Evolutionary conservation across 2,888 invertebrate genomes (phyloP), one percentile per base, ranked within the genome.

Genomic region (Cephalotes varians): DNA sequence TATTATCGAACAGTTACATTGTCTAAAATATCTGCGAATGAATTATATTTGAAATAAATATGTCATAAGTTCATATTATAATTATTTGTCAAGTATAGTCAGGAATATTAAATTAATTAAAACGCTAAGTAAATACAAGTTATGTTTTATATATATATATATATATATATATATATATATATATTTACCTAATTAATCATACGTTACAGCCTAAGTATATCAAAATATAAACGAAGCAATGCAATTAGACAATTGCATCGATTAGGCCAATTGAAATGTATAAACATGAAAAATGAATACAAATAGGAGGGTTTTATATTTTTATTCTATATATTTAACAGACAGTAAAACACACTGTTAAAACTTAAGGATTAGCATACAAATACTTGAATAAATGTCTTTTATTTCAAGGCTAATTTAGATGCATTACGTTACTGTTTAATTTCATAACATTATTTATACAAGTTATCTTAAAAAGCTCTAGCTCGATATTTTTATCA

Each of bases 291-390:
- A 72, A 83, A 81, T 82, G 79, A 88, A 74, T 76, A 64, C 76
- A 28, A 58, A 37, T 65, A 82, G 64, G 12, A 31, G 76, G 77
- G 34, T 76, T 76, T 86, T 86, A 82, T 85, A 88, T 80, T 83
- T 86, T 87, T 88, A 88, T 88, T 86, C 25, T 40, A 85, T 88
- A 85, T 86, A 87, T 80, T 58, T 84, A 85, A 87, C 84, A 89
- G 83, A 87, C 62, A 87, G 87, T 86, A 83, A 83, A 89, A 85
- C n/a, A n/a, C n/a, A n/a, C 65, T 58, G 79, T 82, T 85, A 72
- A 84, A 85, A 83, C 83, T 82, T 82, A 85, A 82, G 80, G 21
- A 86, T 86, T 85, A 87, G 67, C 80, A 65, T 40, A 64, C 64
- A 82, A 82, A 86, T 73, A 67, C 44, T 85, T 64, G 79, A 84